Base-by-base conservation (phyloP, 2,797 vertebrate genomes). In the Gadopsis marmoratus region DNA sequence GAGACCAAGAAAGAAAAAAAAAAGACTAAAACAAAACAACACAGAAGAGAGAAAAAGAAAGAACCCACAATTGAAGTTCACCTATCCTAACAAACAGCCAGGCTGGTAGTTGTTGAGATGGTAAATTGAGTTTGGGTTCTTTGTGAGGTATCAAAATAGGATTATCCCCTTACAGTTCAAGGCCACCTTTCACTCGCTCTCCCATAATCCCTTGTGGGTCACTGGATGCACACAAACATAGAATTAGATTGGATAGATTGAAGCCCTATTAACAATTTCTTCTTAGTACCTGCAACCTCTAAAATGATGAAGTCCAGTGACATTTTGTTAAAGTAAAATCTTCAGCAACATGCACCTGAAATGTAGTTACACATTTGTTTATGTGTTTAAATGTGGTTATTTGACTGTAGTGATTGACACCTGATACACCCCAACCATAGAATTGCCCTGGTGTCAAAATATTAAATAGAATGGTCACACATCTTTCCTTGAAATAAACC, bases 151-250 rank as follows among this genome's bases (percentile, higher is more conserved):
- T 89, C 85, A 78, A 93, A 93, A 94, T 90, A 91, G 91, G 93
- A 95, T 95, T 94, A 94, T 90, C 87, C 90, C 77, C 83, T 91
- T 88, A 89, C 90, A 94, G 90, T 93, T 94, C 91, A 93, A 93
- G 92, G 89, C 91, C 85, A 91, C 85, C 74, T 91, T 94, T 92
- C 90, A 94, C 81, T 91, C 70, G 71, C 56, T 83, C 87, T 76
- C 69, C 90, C 84, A 86, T 93, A 93, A 95, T 94, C 93, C 91
- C 86, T 89, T 64, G 84, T 84, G 94, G 93, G 93, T 95, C 94
- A 94, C 43, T 74, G 81, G 84, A 91, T 86, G 89, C 86, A 89
- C 89, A 88, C 78, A 91, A 85, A 88, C 84, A 89, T 75, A 87
- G 83, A 91, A 69, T 65, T 83, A 39, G 71, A 76, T 37, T 66